Base-by-base conservation (phyloP, 2,888 invertebrate genomes). In the Drosophila anceps region DNA sequence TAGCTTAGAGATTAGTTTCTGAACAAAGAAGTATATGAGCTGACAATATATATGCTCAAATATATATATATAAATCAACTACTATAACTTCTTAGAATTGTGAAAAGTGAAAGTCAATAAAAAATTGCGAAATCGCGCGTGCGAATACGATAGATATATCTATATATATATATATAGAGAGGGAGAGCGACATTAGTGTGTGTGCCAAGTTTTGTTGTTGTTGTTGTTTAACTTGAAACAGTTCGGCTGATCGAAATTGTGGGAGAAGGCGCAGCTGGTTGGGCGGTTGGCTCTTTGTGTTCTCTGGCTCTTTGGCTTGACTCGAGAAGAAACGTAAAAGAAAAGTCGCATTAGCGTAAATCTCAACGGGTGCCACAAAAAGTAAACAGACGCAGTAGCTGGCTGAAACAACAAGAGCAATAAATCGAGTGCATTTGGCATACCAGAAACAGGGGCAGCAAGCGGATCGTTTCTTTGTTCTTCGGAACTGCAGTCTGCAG, bases 81-180 rank as follows among this genome's bases (percentile, higher is more conserved):
- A 33, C 4, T 24, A 31, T 44, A 46, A 41, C 57, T 71, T 58
- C n/a, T 39, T 13, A 27, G 1, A 41, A 35, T 35, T 29, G 61
- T 27, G 20, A 69, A 72, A 83, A 88, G 82, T 77, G 76, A 79
- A 86, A 83, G 79, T 79, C 69, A 88, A 86, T 88, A 64, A 63
- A 69, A 73, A 73, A 88, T 88, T 87, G 89, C 82, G 88, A 87
- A 90, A 90, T 86, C 74, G 70, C 79, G 79, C 79, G 84, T 83
- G 87, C 69, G 62, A 55, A 73, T 39, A 61, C 69, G 54, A 57
- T 68, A 61, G 60, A 63, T 50, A 70, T 37, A 48, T 50, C 58
- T 65, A 67, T 71, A 81, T 58, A 58, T 57, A 65, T 48, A 37
- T 41, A 50, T 58, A 62, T 20, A 43, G 50, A 61, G 29, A 39